Conservation (phyloP, 1,140 invertebrate species). For the Luehdorfia chinensis region DNA sequence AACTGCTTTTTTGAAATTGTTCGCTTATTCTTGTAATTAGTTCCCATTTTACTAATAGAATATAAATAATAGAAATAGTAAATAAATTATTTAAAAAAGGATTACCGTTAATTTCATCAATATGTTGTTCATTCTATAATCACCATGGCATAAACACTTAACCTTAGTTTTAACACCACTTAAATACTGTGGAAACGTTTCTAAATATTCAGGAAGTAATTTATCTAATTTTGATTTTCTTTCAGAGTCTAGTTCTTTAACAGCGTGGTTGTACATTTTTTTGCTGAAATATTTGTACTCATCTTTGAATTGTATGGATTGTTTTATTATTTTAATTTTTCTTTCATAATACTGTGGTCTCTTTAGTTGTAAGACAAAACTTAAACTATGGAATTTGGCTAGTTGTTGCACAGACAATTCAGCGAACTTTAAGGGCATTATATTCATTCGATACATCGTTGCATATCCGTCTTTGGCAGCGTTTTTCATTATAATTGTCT, state of each 20-base stretch:
- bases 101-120: conserved; percentile 17
- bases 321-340: conserved; percentile 23
- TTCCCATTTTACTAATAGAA: not conserved
- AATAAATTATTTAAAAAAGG: not conserved
- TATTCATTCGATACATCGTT: conserved; percentile 25
- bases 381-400: conserved; percentile 36
- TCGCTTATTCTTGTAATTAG: not conserved
- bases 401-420: conserved; percentile 25
- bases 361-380: conserved; percentile 27
- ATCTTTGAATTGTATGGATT: conserved; percentile 20
- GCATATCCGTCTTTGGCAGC: conserved; percentile 28
- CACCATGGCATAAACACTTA: conserved; percentile 25
- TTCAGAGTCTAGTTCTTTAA: not conserved
- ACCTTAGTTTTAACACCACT: conserved; percentile 5
- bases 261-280: conserved; percentile 4
- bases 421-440: conserved; percentile 22
- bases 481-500: conserved; percentile 32
- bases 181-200: conserved; percentile 3
- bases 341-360: conserved; percentile 28
- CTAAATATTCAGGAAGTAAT: not conserved
- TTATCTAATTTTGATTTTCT: conserved; percentile 6
- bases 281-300: conserved; percentile 12
- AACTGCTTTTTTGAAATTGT: too few relatives aligned
- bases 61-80: not conserved
- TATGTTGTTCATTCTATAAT: conserved; percentile 25